Evolutionary conservation across 2,888 invertebrate species (phyloP).

Genomic region (Philereme vetulata): DNA sequence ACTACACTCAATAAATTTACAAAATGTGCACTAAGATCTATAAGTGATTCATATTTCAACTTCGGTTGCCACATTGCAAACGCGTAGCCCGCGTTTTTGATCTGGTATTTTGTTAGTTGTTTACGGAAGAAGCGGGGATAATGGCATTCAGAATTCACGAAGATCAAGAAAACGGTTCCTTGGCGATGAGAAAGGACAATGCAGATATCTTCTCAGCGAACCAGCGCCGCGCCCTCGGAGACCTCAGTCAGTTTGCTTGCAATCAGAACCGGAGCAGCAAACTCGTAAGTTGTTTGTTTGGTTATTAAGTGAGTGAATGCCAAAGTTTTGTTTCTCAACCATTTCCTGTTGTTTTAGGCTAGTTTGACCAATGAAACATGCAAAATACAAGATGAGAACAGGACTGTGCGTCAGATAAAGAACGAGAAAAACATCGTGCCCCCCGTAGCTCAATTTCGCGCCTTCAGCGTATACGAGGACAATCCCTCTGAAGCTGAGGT

Average conservation of each 20-base stretch:
- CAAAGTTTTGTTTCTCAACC: constrained; percentile 15
- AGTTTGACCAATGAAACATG: constrained; percentile 74
- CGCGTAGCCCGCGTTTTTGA: constrained; percentile 49
- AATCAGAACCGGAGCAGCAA: constrained; percentile 80
- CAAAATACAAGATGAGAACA: constrained; percentile 78
- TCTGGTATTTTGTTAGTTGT: constrained; percentile 60
- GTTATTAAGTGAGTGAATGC: constrained; percentile 23
- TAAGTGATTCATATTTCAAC: constrained; percentile 47
- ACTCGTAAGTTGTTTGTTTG: constrained; percentile 71
- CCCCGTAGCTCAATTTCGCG: constrained; percentile 89
- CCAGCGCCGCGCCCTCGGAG: constrained; percentile 87
- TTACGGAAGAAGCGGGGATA: constrained; percentile 66
- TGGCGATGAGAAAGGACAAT: constrained; percentile 81
- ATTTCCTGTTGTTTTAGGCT: constrained; percentile 53
- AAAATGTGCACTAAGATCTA: constrained; percentile 59
- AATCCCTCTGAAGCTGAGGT: constrained; percentile 72
- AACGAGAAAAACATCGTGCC: constrained; percentile 79
- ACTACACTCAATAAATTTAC: constrained; percentile 57
- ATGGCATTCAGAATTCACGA: constrained; percentile 92
- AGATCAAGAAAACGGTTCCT: constrained; percentile 89
- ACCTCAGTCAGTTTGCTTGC: constrained; percentile 84
- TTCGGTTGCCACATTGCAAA: constrained; percentile 55
- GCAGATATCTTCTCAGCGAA: constrained; percentile 74
- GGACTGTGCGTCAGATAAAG: constrained; percentile 74
- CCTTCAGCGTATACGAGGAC: constrained; percentile 90